phyloP scores from a whole-genome alignment of 1,140 invertebrate genomes.

The Heliconius hermathena region DNA sequence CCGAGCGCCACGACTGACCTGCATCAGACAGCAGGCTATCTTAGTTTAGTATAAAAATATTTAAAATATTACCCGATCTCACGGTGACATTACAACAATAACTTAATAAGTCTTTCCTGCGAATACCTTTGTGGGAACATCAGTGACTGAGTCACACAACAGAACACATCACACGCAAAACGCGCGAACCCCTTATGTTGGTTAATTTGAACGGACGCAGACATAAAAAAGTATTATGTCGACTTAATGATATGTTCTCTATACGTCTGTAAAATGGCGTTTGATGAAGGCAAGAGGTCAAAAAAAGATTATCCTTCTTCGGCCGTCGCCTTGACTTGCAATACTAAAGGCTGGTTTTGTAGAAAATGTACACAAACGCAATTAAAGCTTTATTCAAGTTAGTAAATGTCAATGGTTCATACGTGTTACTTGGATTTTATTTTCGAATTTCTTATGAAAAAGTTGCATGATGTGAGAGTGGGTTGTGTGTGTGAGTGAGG shows the following conservation, averaged over 20 bases:
- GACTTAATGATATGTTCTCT: constrained; percentile 33
- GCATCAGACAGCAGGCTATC: constrained; percentile 28
- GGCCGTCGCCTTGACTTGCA: constrained; percentile 50
- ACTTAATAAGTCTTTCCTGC: constrained; percentile 70
- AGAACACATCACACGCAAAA: constrained; percentile 48
- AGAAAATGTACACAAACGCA: constrained; percentile 46
- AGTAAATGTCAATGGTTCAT: constrained; percentile 27
- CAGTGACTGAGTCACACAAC: constrained; percentile 60
- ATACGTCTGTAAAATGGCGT: constrained; percentile 30
- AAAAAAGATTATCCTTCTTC: constrained; percentile 34
- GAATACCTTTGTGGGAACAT: constrained; percentile 74
- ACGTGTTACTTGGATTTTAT: constrained; percentile 10
- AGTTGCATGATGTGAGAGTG: too few species aligned
- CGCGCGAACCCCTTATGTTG: constrained; percentile 62
- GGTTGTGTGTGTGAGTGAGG: too few species aligned
- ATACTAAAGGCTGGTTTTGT: constrained; percentile 46
- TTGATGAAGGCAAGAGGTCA: constrained; percentile 38
- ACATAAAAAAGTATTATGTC: constrained; percentile 44
- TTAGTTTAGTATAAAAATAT: constrained; percentile 17
- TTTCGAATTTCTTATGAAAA: neutral
- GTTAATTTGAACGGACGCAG: constrained; percentile 57
- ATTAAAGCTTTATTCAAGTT: constrained; percentile 55
- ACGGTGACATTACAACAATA: constrained; percentile 71
- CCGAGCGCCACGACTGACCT: too few species aligned
- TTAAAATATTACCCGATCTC: constrained; percentile 57